Percentiles rank a stretch among this genome's conserved stretches.
Evolutionary conservation across 2,888 invertebrate genomes (phyloP).

Genomic region (Eucriotettix oculatus): DNA sequence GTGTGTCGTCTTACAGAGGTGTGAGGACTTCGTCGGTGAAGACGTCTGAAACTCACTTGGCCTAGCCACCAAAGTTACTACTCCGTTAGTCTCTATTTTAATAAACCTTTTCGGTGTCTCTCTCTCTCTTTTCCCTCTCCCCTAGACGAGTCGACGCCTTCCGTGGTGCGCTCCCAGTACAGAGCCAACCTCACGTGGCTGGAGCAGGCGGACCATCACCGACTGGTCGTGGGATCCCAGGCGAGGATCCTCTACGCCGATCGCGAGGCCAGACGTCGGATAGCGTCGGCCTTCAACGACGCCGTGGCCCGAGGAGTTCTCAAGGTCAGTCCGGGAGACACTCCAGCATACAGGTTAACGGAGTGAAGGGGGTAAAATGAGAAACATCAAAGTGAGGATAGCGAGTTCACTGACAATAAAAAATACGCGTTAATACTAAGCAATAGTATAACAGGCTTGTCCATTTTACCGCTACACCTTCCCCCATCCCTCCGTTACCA

Average conservation of each 20-base stretch:
- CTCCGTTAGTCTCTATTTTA: too few species aligned
- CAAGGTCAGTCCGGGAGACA: constrained; percentile 19
- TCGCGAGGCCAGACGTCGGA: constrained; percentile 30
- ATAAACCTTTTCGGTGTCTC: too few species aligned
- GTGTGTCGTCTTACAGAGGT: too few species aligned
- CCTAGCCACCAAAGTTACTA: too few species aligned
- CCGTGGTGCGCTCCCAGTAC: constrained; percentile 33
- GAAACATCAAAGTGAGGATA: too few species aligned
- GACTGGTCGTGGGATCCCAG: constrained; percentile 35
- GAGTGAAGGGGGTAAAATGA: neutral
- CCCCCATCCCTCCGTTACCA: too few species aligned
- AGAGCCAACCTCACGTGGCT: constrained; percentile 41
- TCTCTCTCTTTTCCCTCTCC: neutral
- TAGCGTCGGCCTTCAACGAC: constrained; percentile 37
- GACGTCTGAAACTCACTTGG: too few species aligned
- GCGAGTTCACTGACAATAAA: too few species aligned
- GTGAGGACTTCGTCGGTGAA: too few species aligned
- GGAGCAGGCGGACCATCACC: constrained; percentile 22
- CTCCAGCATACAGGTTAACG: neutral
- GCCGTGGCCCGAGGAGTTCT: constrained; percentile 29
- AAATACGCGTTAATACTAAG: too few species aligned
- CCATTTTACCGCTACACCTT: too few species aligned
- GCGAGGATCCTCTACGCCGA: constrained; percentile 44
- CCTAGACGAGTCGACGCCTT: constrained; percentile 22
- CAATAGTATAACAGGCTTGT: too few species aligned